Evolutionary conservation across 1,140 invertebrate genomes (phyloP).

Genomic region (Lepidurus couesii): DNA sequence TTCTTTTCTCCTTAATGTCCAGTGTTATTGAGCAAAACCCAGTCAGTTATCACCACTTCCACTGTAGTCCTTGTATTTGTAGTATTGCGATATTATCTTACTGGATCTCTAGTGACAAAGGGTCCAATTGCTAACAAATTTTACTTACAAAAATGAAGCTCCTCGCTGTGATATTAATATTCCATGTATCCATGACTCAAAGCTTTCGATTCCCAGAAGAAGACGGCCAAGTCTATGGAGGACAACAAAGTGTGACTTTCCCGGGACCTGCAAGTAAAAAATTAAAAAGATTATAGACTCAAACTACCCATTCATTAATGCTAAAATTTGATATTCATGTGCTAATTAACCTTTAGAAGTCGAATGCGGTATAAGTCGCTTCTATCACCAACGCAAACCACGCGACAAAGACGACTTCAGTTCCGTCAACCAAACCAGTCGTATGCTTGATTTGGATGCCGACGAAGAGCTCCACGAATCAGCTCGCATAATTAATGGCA

Average conservation of each 20-base stretch:
- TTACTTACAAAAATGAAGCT: background rate
- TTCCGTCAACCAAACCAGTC: slow-evolving; percentile 29
- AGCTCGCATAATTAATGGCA: slow-evolving; percentile 69
- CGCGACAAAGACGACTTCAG: slow-evolving; percentile 34
- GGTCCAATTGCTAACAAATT: background rate
- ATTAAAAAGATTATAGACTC: background rate
- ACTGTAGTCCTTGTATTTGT: background rate
- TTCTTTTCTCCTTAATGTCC: no score
- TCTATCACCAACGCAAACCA: slow-evolving; percentile 42
- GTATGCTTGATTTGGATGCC: slow-evolving; percentile 52
- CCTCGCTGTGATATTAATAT: slow-evolving; percentile 4
- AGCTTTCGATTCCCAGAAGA: background rate
- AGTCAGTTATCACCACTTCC: no score
- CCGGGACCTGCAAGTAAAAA: background rate
- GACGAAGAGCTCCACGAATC: slow-evolving; percentile 50
- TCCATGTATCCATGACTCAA: background rate
- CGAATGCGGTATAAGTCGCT: slow-evolving; percentile 42
- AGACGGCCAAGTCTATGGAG: background rate
- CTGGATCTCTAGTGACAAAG: background rate
- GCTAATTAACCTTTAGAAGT: slow-evolving; percentile 1
- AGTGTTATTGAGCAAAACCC: no score
- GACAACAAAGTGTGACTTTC: background rate
- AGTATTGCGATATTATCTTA: background rate
- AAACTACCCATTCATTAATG: background rate
- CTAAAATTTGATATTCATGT: background rate